Percentiles rank a stretch among this genome's conserved stretches.
Evolutionary conservation across 2,888 invertebrate genomes (phyloP).

Genomic region (Lithophane leautieri): DNA sequence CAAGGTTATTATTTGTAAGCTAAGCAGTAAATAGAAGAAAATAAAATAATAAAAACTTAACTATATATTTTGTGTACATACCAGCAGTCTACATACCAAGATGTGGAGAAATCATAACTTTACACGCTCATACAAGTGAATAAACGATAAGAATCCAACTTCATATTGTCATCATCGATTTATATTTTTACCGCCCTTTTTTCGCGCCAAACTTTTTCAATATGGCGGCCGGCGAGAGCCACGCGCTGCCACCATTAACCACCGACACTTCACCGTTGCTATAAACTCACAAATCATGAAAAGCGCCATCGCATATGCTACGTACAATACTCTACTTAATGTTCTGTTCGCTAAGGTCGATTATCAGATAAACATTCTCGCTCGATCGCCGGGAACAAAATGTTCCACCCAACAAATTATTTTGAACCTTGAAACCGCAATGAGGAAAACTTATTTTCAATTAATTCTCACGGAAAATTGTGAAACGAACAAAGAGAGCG

Average conservation of each 20-base stretch:
- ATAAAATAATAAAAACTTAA: neutral
- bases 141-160: conserved; percentile 61
- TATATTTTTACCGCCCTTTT: conserved; percentile 81
- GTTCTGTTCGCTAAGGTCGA: conserved; percentile 71
- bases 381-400: conserved; percentile 82
- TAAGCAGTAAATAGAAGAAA: conserved; percentile 14
- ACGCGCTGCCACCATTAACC: conserved; percentile 90
- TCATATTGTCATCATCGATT: conserved; percentile 69
- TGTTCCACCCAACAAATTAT: conserved; percentile 82
- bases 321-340: conserved; percentile 77
- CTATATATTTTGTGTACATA: neutral
- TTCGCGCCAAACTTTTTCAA: conserved; percentile 90
- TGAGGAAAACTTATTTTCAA: conserved; percentile 86
- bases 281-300: conserved; percentile 91
- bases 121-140: conserved; percentile 14
- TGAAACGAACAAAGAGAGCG: conserved; percentile 90
- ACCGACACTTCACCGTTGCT: conserved; percentile 90
- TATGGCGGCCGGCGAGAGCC: conserved; percentile 88
- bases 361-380: conserved; percentile 68
- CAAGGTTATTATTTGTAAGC: conserved; percentile 49
- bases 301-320: conserved; percentile 78
- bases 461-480: conserved; percentile 83
- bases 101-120: conserved; percentile 11
- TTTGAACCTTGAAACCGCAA: conserved; percentile 85
- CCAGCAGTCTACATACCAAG: neutral